These are phyloP conservation scores for Apamea crenata DNA, from an alignment of 2,888 invertebrate genomes.

Conservation along the genomic window DNA sequence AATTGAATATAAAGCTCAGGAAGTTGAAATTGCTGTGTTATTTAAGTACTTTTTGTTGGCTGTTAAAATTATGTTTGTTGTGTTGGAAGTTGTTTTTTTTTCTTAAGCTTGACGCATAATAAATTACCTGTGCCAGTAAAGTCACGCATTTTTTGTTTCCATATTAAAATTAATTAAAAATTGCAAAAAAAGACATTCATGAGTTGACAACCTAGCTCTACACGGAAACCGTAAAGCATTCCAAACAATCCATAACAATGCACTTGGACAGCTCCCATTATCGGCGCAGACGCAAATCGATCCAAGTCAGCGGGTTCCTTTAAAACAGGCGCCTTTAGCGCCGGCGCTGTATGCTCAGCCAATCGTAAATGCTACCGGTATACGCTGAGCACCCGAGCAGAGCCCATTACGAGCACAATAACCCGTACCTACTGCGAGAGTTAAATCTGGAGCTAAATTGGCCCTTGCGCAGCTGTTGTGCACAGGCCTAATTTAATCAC, in stretches of 20 bases:
- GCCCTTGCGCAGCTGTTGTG: background rate
- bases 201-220: background rate
- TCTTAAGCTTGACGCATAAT: background rate
- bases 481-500: constrained; percentile 7
- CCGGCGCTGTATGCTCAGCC: constrained; percentile 30
- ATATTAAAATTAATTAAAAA: background rate
- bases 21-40: constrained; percentile 22
- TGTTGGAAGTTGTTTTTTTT: constrained; percentile 7
- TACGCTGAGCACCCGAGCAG: constrained; percentile 13
- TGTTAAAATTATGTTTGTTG: constrained; percentile 16
- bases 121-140: background rate
- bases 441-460: constrained; percentile 11
- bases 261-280: constrained; percentile 31
- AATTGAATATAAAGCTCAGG: constrained; percentile 43
- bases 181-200: background rate
- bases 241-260: constrained; percentile 38
- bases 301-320: constrained; percentile 9
- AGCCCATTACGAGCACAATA: constrained; percentile 28
- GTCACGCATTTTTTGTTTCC: background rate
- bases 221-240: constrained; percentile 27
- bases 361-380: constrained; percentile 25
- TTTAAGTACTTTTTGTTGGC: constrained; percentile 30
- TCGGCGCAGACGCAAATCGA: constrained; percentile 27
- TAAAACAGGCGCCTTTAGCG: constrained; percentile 31
- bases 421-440: constrained; percentile 2